Evolutionary conservation across 23 tunicate genomes (phyloP).

Genomic region (Clavelina lepadiformis): DNA sequence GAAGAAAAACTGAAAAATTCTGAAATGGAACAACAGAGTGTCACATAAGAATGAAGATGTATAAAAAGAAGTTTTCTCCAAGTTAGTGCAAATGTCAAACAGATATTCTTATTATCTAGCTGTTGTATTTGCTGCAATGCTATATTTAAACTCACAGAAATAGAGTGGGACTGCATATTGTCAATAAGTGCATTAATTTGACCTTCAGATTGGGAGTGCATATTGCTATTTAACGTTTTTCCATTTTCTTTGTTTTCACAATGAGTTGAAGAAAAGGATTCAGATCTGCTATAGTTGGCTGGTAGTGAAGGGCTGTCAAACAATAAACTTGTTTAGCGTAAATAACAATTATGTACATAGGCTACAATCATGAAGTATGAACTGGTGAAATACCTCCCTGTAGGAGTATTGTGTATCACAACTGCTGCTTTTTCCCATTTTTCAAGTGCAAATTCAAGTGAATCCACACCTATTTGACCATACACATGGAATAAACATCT

Average conservation of each 20-base stretch:
- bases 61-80: too few relatives aligned
- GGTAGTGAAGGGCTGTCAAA: not conserved
- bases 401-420: slow-evolving; percentile 7
- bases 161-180: not conserved
- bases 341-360: too few relatives aligned
- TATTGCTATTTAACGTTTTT: slow-evolving; percentile 1
- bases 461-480: slow-evolving; percentile 62
- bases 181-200: slow-evolving; percentile 2
- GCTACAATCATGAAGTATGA: not conserved
- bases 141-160: too few relatives aligned
- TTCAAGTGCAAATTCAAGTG: slow-evolving; percentile 51
- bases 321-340: too few relatives aligned
- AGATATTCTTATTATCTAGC: too few relatives aligned
- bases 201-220: slow-evolving; percentile 21
- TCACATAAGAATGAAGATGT: too few relatives aligned
- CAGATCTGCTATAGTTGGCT: slow-evolving; percentile 1
- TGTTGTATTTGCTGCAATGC: too few relatives aligned
- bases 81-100: too few relatives aligned
- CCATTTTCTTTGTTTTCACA: too few relatives aligned
- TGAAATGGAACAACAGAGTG: too few relatives aligned
- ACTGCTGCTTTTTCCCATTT: slow-evolving; percentile 70
- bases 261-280: slow-evolving; percentile 1
- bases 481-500: too few relatives aligned
- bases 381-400: not conserved
- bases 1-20: too few relatives aligned